phyloP scores from a whole-genome alignment of 2,113 vertebrate genomes.

The Chitala chitala region DNA sequence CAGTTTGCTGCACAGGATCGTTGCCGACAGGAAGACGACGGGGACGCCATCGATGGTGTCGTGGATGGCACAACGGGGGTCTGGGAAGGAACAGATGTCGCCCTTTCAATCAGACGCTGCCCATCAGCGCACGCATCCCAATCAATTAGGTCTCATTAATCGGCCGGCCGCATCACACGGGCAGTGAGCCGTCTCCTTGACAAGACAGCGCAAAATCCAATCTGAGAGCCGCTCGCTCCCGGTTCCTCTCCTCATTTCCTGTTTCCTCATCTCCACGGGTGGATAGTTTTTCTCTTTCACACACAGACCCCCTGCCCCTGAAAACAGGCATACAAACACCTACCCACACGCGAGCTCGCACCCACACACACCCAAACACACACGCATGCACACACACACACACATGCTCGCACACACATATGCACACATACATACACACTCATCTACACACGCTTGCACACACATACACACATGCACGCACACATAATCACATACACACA shows the following conservation, averaged over 20 bases:
- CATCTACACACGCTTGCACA: neutral
- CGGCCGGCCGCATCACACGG: conserved; percentile 39
- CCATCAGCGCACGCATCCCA: conserved; percentile 54
- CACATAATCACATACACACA: conserved; percentile 4
- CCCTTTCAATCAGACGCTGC: conserved; percentile 46
- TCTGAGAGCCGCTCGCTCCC: conserved; percentile 40
- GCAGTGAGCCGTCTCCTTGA: conserved; percentile 48
- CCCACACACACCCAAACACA: conserved; percentile 13
- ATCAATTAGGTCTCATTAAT: conserved; percentile 62
- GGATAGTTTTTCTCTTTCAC: conserved; percentile 14
- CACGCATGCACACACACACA: conserved; percentile 3
- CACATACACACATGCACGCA: conserved; percentile 7
- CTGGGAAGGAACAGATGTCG: conserved; percentile 66
- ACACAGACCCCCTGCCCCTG: conserved; percentile 7
- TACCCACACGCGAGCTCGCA: conserved; percentile 10
- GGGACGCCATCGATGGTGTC: conserved; percentile 21
- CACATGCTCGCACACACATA: conserved; percentile 10
- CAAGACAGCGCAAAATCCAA: conserved; percentile 53
- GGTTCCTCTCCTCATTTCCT: conserved; percentile 34
- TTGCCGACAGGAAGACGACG: neutral
- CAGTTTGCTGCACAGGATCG: neutral
- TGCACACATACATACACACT: conserved; percentile 6
- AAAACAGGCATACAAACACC: conserved; percentile 15
- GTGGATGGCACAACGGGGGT: conserved; percentile 24
- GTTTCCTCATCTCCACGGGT: conserved; percentile 12